Evolutionary conservation across 2,797 vertebrate species (phyloP), one percentile per base, ranked within the genome.

Genomic region (Sebastes glaucus): DNA sequence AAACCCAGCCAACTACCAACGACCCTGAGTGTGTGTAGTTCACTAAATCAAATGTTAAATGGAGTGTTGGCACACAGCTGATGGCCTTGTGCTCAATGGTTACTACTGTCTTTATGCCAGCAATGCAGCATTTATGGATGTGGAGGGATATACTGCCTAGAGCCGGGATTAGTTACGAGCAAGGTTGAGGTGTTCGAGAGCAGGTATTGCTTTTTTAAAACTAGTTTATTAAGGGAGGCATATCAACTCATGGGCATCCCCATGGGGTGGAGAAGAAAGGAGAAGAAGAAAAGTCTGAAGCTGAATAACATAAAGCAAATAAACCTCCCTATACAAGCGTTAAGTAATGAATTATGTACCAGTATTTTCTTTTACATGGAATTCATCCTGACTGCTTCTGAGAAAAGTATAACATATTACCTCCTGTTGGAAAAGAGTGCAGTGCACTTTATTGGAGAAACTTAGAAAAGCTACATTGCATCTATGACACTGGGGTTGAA

Each of bases 41-140:
- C 82, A 80, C 76, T 91, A 89, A 91, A 89, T 93, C 80, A 88
- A 87, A 88, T 60, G 80, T 71, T 88, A 92, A 91, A 89, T 84
- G 73, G 82, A 89, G 78, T 82, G 80, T 80, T 90, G 86, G 87
- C 88, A 85, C 87, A 76, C 70, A 81, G 67, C 78, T 90, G 83
- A 91, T 80, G 82, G 89, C 86, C 80, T 87, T 85, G 82, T 87
- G 70, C 81, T 91, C 77, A 80, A 27, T 77, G 67, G 81, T 88
- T 89, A 87, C 88, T 88, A 79, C 86, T 80, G 82, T 83, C 81
- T 83, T 84, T 71, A 88, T 89, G 78, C 81, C 90, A 87, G 88
- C 80, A 86, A 77, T 81, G 78, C 72, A 53, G 80, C 80, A 88
- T 87, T 90, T 88, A 90, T 87, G 75, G 81, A 82, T 74, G 77